These are phyloP conservation scores for Eupithecia abbreviata DNA, from an alignment of 2,888 invertebrate genomes.

Conservation along the genomic window DNA sequence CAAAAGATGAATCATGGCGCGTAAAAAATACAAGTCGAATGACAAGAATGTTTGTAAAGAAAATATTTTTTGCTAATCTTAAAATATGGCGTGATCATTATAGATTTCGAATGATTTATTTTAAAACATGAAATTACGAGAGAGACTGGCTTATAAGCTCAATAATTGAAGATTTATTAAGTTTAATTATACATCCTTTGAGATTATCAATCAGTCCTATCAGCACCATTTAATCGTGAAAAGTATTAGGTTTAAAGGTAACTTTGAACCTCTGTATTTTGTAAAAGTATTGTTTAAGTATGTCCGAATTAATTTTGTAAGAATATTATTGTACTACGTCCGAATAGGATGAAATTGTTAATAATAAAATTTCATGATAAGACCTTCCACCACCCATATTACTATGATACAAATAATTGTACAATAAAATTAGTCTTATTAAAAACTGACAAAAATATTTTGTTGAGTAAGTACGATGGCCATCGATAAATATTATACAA, in stretches of 20 bases:
- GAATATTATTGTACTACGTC: too few relatives aligned
- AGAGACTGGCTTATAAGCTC: background rate
- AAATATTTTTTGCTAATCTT: slow-evolving; percentile 31
- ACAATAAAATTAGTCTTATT: too few relatives aligned
- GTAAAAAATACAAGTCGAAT: slow-evolving; percentile 36
- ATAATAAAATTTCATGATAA: too few relatives aligned
- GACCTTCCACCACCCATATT: too few relatives aligned
- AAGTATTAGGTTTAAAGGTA: background rate
- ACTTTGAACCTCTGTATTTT: too few relatives aligned
- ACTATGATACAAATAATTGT: too few relatives aligned
- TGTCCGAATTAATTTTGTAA: too few relatives aligned
- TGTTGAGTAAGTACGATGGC: background rate
- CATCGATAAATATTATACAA: background rate
- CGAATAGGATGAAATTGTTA: too few relatives aligned
- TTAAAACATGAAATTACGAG: background rate
- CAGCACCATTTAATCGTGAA: background rate
- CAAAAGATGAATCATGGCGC: slow-evolving; percentile 35
- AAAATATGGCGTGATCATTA: slow-evolving; percentile 28
- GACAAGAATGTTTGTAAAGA: slow-evolving; percentile 33
- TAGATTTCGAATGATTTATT: slow-evolving; percentile 20
- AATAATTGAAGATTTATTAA: background rate
- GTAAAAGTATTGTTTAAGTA: too few relatives aligned
- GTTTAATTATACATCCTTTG: background rate
- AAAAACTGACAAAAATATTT: background rate
- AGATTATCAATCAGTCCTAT: background rate